Conservation (phyloP, 2,113 vertebrate species). For the Barbus barbus region DNA sequence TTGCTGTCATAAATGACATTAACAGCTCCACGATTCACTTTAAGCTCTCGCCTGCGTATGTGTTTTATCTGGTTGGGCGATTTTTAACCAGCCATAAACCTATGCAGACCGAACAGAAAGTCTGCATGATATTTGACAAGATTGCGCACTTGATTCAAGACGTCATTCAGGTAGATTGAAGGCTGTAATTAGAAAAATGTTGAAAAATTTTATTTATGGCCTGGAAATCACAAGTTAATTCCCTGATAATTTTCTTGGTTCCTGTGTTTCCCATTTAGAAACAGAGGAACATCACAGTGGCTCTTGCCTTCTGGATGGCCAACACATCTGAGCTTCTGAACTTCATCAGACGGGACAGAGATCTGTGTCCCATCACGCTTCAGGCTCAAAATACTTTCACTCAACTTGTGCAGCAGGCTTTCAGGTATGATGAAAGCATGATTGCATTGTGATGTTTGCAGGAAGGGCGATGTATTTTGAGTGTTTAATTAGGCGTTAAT, state of each 20-base stretch:
- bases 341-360: conserved; percentile 88
- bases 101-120: conserved; percentile 74
- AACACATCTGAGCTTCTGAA: conserved; percentile 92
- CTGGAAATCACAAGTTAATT: not conserved
- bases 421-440: conserved; percentile 78
- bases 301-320: conserved; percentile 94
- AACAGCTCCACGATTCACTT: conserved; percentile 93
- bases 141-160: conserved; percentile 88
- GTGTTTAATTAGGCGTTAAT: not conserved
- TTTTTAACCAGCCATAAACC: conserved; percentile 78
- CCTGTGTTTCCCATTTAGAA: conserved; percentile 72
- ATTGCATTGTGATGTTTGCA: not conserved
- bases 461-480: not conserved
- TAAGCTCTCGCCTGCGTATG: conserved; percentile 88
- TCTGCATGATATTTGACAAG: conserved; percentile 81
- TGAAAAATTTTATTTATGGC: not conserved
- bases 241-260: not conserved
- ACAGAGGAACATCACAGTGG: conserved; percentile 85
- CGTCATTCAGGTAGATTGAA: conserved; percentile 87
- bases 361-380: conserved; percentile 81
- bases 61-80: conserved; percentile 85
- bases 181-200: not conserved
- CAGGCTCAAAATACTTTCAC: conserved; percentile 87
- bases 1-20: conserved; percentile 89
- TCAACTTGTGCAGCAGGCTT: conserved; percentile 86